phyloP scores from a whole-genome alignment of 2,888 invertebrate genomes.

The Acanthopleura granulata region DNA sequence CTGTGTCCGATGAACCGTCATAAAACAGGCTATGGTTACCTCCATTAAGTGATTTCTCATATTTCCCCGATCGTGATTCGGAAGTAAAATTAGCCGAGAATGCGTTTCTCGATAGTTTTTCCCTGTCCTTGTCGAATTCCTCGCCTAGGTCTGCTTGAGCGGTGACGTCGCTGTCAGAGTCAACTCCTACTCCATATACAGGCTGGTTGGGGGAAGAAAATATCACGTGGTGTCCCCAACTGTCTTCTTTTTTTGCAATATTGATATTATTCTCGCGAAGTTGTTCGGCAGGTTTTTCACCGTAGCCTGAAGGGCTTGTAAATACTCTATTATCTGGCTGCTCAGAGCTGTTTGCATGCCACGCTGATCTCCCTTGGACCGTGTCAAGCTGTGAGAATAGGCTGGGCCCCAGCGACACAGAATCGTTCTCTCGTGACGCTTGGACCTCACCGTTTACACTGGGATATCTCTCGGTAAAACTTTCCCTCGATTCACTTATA shows the following conservation, averaged over 20 bases:
- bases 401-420: too few relatives aligned
- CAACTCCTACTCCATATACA: neutral
- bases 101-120: neutral
- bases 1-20: neutral
- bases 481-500: neutral
- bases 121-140: neutral
- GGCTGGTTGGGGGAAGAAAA: neutral
- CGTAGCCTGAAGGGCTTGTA: neutral
- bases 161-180: neutral
- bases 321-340: neutral
- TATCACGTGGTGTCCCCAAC: neutral
- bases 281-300: conserved; percentile 12
- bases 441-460: too few relatives aligned
- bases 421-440: too few relatives aligned
- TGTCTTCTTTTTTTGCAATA: conserved; percentile 13
- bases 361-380: conserved; percentile 13
- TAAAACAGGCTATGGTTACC: conserved; percentile 4
- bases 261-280: conserved; percentile 4
- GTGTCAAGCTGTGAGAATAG: neutral
- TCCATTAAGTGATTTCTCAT: neutral
- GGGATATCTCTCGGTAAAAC: too few relatives aligned
- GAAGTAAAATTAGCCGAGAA: neutral
- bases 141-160: neutral
- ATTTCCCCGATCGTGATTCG: neutral
- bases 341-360: neutral